Evolutionary conservation across 2,113 vertebrate species (phyloP).

Genomic region (Brachyistius frenatus): DNA sequence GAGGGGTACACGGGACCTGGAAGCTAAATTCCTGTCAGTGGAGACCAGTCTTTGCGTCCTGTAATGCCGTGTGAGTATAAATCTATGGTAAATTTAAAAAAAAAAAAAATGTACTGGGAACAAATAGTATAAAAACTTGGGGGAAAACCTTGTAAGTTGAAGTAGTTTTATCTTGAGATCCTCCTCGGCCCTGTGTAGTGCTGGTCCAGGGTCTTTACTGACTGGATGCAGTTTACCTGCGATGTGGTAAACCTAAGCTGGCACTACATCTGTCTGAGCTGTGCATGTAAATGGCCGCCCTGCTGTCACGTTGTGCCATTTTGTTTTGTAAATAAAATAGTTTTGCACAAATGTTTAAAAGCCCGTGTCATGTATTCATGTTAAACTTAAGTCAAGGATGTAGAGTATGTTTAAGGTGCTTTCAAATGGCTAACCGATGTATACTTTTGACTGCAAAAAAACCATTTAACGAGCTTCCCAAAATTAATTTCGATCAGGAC

Average conservation of each 20-base stretch:
- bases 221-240: conserved; percentile 56
- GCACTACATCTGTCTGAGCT: conserved; percentile 87
- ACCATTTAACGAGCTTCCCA: no score
- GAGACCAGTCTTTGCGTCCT: conserved; percentile 40
- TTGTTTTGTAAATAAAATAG: conserved; percentile 98
- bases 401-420: background rate
- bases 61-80: background rate
- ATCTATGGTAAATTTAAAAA: background rate
- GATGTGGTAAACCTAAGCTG: conserved; percentile 78
- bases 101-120: conserved; percentile 40
- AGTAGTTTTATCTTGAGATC: conserved; percentile 52
- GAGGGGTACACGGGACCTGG: conserved; percentile 13
- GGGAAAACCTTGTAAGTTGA: conserved; percentile 7
- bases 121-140: conserved; percentile 36
- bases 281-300: conserved; percentile 91
- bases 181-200: conserved; percentile 30
- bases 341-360: conserved; percentile 95
- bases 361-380: background rate
- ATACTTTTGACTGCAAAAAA: background rate
- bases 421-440: background rate
- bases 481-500: no score
- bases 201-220: conserved; percentile 45
- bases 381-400: background rate
- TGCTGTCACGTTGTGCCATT: conserved; percentile 98
- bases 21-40: conserved; percentile 31